phyloP scores from a whole-genome alignment of 2,113 vertebrate species.

The Oncorhynchus tshawytscha region DNA sequence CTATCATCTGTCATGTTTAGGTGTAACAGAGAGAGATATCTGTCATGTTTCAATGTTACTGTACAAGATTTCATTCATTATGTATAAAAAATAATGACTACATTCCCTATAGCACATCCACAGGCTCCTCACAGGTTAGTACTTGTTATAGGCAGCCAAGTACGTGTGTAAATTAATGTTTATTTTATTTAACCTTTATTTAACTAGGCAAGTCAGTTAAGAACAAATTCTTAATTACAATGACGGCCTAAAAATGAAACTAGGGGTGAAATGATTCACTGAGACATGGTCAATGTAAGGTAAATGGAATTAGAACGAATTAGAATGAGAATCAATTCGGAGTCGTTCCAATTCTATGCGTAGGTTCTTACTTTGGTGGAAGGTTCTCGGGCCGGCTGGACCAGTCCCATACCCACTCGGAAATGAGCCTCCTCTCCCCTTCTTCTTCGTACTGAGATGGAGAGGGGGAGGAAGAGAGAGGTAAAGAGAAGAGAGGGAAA shows the following conservation, averaged over 20 bases:
- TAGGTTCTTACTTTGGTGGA: slow-evolving; percentile 71
- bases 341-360: neutral
- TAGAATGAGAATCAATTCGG: no score
- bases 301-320: no score
- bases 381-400: slow-evolving; percentile 77
- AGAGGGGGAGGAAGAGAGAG: no score
- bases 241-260: neutral
- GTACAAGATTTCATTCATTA: neutral
- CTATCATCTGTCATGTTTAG: no score
- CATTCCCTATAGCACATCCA: neutral
- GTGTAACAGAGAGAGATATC: no score
- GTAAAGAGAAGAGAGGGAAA: neutral
- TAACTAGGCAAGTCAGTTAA: no score
- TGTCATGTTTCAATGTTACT: no score
- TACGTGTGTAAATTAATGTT: no score
- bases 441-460: slow-evolving; percentile 57
- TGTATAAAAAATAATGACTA: neutral
- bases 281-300: no score
- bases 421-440: slow-evolving; percentile 54
- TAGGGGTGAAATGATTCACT: neutral
- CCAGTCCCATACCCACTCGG: slow-evolving; percentile 78
- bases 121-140: neutral
- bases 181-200: no score
- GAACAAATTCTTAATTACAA: no score
- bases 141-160: no score